Conservation (phyloP, 2,113 vertebrate genomes). For the Natator depressus region DNA sequence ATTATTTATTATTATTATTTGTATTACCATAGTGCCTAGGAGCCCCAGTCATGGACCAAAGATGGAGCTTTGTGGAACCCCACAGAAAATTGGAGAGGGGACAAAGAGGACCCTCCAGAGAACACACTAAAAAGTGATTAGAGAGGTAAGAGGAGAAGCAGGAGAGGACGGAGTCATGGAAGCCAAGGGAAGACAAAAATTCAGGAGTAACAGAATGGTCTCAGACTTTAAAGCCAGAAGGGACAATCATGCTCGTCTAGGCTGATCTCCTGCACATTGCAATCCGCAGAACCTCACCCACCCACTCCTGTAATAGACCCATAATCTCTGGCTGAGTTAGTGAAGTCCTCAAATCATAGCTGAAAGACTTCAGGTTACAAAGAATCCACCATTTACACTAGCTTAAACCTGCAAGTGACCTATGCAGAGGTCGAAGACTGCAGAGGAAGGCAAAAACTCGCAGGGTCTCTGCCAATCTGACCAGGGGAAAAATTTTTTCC, state of each 20-base stretch:
- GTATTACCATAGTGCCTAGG: neutral
- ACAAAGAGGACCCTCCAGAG: neutral
- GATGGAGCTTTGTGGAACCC: neutral
- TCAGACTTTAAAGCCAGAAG: neutral
- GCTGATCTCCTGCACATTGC: neutral
- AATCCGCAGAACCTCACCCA: neutral
- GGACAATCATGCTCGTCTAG: neutral
- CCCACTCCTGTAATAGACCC: too few species aligned
- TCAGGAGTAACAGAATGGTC: neutral
- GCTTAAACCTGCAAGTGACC: neutral
- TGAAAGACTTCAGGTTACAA: too few species aligned
- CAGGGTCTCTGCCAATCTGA: neutral
- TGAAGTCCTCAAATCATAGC: too few species aligned
- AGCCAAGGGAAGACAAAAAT: neutral
- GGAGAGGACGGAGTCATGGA: neutral
- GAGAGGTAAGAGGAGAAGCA: rapidly evolving
- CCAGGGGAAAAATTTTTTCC: neutral
- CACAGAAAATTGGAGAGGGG: neutral
- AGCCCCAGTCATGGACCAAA: neutral
- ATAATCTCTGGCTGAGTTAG: too few species aligned
- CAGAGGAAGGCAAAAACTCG: too few species aligned
- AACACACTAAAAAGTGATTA: neutral
- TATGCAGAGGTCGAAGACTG: neutral
- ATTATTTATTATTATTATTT: neutral
- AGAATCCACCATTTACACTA: neutral